Percentiles rank a stretch among this genome's conserved stretches.
Conservation (phyloP, 2,888 invertebrate species). For the Caenorhabditis drosophilae region DNA sequence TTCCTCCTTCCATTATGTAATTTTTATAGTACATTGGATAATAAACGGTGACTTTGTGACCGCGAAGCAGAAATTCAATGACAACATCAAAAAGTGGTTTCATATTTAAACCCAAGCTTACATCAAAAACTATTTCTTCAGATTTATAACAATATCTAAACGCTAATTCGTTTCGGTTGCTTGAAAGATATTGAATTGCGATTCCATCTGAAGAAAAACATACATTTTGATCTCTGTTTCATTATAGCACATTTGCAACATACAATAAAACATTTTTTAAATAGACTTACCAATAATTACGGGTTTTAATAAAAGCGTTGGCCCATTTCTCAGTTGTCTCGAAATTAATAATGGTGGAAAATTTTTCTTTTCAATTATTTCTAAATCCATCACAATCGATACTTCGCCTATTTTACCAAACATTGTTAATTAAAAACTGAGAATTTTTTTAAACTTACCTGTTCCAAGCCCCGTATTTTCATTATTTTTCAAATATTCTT, state of each 20-base stretch:
- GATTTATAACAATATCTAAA: background rate
- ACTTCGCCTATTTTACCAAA: too few relatives aligned
- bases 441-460: too few relatives aligned
- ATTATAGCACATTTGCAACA: background rate
- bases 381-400: too few relatives aligned
- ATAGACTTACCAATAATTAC: slow-evolving; percentile 12
- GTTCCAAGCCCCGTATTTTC: too few relatives aligned
- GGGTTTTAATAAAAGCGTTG: slow-evolving; percentile 6
- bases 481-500: too few relatives aligned
- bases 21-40: slow-evolving; percentile 22
- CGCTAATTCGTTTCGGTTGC: background rate
- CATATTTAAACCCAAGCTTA: background rate
- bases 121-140: background rate
- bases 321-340: background rate
- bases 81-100: slow-evolving; percentile 23
- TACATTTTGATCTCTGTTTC: too few relatives aligned
- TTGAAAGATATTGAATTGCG: slow-evolving; percentile 9
- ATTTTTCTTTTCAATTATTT: too few relatives aligned
- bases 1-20: slow-evolving; percentile 1
- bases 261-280: background rate
- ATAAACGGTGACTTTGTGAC: slow-evolving; percentile 14
- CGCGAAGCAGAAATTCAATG: slow-evolving; percentile 17
- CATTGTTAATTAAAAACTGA: too few relatives aligned
- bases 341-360: background rate
- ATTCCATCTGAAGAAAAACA: slow-evolving; percentile 29